Base-by-base conservation (phyloP, 2,113 vertebrate species). In the Colaptes auratus region DNA sequence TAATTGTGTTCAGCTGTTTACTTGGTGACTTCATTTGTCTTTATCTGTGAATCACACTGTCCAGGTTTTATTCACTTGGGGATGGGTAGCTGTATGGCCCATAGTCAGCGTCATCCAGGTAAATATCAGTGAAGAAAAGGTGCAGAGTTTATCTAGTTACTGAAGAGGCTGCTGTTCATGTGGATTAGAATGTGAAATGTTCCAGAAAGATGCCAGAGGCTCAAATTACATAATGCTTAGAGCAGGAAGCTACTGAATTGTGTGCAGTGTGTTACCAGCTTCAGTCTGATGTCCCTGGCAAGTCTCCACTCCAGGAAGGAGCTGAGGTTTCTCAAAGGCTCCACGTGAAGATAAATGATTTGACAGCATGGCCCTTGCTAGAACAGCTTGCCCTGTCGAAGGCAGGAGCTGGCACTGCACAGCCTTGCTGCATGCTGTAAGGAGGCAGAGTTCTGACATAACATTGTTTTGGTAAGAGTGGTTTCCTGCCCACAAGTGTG, bases 281-380 rank as follows among this genome's bases (percentile, higher is more conserved):
- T 75, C 91, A 95, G 95, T 67, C 93, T 74, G 80, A 69, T 92
- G 87, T 95, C 93, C 93, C 79, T 95, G 95, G 95, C 95, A 95
- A 21, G 28, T n/a, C 61, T 95, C 61, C 95, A 81, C 69, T 64
- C 56, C 91, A 95, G 96, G 96, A 96, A 95, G 85, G 79, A 95
- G 91, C 88, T 88, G 85, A 88, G 82, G 48, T 90, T 92, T 86
- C 85, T 88, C 82, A 25, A 74, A 65, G 71, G 72, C 61, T 86
- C 89, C 69, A 9, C 21, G 75, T 27, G 33, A 87, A 77, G 53
- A n/a, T 1, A 24, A 79, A 55, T 0, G 15, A 11, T 33, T 44
- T 50, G 65, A 42, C 46, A 36, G 72, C 0, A 0, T 12, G 65
- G 90, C 70, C 44, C 35, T 33, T 15, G 63, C 73, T 53, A 42